These are phyloP conservation scores for Lordiphosa stackelbergi DNA, from an alignment of 1,140 invertebrate genomes.

Conservation along the genomic window DNA sequence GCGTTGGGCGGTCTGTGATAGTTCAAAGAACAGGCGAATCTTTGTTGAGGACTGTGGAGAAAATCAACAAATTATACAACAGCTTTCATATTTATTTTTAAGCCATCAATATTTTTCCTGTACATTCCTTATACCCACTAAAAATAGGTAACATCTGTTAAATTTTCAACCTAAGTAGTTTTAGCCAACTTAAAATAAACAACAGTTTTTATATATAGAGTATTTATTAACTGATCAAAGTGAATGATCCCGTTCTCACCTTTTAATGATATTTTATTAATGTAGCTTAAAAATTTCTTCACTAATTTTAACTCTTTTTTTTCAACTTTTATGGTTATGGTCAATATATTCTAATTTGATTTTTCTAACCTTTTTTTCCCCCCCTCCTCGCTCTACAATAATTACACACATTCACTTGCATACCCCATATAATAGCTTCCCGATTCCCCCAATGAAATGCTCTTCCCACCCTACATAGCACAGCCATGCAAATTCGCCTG, in stretches of 20 bases:
- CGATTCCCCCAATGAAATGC: slow-evolving; percentile 75
- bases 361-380: slow-evolving; percentile 54
- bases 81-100: too few species aligned
- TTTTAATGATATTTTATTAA: slow-evolving; percentile 15
- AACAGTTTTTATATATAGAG: too few species aligned
- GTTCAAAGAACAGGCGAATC: too few species aligned
- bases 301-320: slow-evolving; percentile 45
- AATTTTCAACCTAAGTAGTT: too few species aligned
- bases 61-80: too few species aligned
- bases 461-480: slow-evolving; percentile 75
- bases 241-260: not conserved
- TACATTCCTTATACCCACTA: too few species aligned
- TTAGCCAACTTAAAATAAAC: too few species aligned
- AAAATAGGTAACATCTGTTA: too few species aligned
- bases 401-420: slow-evolving; percentile 24
- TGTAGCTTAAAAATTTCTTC: slow-evolving; percentile 14
- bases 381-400: slow-evolving; percentile 45
- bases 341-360: slow-evolving; percentile 67
- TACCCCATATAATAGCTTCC: slow-evolving; percentile 51
- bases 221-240: too few species aligned
- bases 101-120: too few species aligned
- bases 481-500: slow-evolving; percentile 73
- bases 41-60: too few species aligned
- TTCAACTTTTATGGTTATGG: slow-evolving; percentile 57
- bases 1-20: too few species aligned